Evolutionary conservation across 1,140 invertebrate genomes (phyloP).

Genomic region (Drosophila kepulauana): DNA sequence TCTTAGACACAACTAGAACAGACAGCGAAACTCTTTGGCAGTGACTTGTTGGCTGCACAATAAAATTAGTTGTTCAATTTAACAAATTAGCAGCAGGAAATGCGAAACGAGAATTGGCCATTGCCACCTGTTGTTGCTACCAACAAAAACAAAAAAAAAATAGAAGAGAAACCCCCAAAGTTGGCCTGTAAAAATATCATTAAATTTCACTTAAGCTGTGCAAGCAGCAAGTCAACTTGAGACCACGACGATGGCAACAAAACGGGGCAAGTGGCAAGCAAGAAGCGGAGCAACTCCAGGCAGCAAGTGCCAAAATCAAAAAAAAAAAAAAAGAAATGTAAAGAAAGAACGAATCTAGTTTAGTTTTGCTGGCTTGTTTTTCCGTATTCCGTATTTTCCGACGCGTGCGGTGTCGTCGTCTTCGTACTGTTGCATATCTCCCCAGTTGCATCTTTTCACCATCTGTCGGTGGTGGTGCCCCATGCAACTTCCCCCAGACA

Average conservation of each 20-base stretch:
- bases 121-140: conserved; percentile 61
- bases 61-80: conserved; percentile 63
- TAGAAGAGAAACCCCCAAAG: neutral
- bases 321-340: conserved; percentile 9
- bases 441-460: conserved; percentile 44
- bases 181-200: conserved; percentile 67
- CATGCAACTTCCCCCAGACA: neutral
- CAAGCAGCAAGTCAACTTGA: conserved; percentile 46
- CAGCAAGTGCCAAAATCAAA: conserved; percentile 69
- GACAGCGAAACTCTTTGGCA: conserved; percentile 1
- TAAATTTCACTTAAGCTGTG: conserved; percentile 76
- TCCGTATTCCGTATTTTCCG: conserved; percentile 34
- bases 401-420: conserved; percentile 43
- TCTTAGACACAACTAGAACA: too few species aligned
- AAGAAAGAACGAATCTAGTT: conserved; percentile 37
- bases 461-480: conserved; percentile 23
- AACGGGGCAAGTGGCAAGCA: neutral
- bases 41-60: conserved; percentile 41
- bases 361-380: conserved; percentile 63
- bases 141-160: neutral
- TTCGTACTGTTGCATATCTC: conserved; percentile 36
- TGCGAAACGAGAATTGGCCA: conserved; percentile 29
- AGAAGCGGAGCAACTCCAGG: conserved; percentile 8
- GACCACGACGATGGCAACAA: conserved; percentile 25
- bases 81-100: conserved; percentile 62